Conservation (phyloP, 2,888 invertebrate genomes). For the Chromoteleia sp. region DNA sequence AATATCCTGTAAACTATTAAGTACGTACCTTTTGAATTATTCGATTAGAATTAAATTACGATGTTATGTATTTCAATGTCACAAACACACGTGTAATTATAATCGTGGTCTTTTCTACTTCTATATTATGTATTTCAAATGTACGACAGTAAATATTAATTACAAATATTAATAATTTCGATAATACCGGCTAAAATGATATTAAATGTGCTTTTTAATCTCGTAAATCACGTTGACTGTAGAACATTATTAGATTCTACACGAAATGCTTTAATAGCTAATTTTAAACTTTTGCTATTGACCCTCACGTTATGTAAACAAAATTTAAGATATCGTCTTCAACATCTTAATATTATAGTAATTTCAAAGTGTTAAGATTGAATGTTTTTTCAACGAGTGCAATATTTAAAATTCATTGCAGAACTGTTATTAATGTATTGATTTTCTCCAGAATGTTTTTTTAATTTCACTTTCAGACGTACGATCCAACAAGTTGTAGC, state of each 20-base stretch:
- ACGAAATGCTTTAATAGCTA: neutral
- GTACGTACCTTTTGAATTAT: neutral
- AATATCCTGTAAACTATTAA: neutral
- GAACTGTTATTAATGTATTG: too few relatives aligned
- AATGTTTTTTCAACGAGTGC: too few relatives aligned
- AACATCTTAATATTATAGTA: too few relatives aligned
- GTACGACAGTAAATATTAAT: neutral
- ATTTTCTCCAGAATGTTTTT: too few relatives aligned
- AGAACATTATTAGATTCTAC: neutral
- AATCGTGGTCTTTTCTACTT: neutral
- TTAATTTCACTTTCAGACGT: conserved; percentile 13
- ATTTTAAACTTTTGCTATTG: too few relatives aligned
- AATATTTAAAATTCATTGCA: too few relatives aligned
- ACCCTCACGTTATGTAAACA: too few relatives aligned
- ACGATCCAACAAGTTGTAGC: conserved; percentile 1
- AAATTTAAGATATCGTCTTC: too few relatives aligned
- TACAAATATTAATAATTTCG: neutral
- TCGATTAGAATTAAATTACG: neutral
- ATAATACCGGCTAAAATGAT: neutral
- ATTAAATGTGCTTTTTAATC: neutral
- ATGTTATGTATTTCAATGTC: neutral
- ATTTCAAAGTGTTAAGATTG: too few relatives aligned
- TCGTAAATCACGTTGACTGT: neutral
- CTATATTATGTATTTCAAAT: neutral
- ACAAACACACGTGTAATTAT: neutral